Conservation (phyloP, 2,888 invertebrate genomes). For the Mayetiola destructor region DNA sequence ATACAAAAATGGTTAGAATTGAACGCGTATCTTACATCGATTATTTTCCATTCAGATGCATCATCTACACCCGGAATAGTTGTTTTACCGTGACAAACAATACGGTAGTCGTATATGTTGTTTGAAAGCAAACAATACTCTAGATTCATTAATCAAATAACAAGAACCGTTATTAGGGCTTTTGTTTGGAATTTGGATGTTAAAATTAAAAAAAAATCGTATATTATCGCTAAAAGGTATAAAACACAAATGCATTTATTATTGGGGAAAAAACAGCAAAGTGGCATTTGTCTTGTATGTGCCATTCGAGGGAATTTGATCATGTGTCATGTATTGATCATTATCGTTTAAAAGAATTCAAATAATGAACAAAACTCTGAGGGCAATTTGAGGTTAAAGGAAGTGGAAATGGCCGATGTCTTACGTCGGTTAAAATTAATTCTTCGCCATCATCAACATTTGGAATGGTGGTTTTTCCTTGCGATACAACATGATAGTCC, state of each 20-base stretch:
- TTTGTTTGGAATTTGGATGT: background rate
- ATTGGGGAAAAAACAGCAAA: background rate
- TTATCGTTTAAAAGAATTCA: background rate
- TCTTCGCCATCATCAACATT: conserved; percentile 85
- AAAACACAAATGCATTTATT: conserved; percentile 1
- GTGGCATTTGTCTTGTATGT: too few relatives aligned
- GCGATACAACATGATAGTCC: conserved; percentile 80
- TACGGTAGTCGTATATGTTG: conserved; percentile 63
- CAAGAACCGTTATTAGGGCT: conserved; percentile 1
- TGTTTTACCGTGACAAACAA: conserved; percentile 76
- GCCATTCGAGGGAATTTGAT: too few relatives aligned
- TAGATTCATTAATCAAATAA: background rate
- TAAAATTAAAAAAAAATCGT: background rate
- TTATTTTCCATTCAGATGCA: conserved; percentile 61
- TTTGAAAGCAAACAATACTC: conserved; percentile 48
- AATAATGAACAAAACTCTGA: background rate
- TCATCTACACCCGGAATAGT: conserved; percentile 78
- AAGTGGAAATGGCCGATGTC: conserved; percentile 25
- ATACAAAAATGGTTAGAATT: background rate
- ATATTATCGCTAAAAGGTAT: conserved; percentile 3
- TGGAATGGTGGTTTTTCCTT: conserved; percentile 86
- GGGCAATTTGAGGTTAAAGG: background rate
- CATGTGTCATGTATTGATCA: too few relatives aligned
- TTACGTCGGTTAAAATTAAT: conserved; percentile 67
- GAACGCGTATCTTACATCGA: conserved; percentile 48